Evolutionary conservation across 2,113 vertebrate species (phyloP), one percentile per base, ranked within the genome.

Genomic region (Chaenogobius annularis): DNA sequence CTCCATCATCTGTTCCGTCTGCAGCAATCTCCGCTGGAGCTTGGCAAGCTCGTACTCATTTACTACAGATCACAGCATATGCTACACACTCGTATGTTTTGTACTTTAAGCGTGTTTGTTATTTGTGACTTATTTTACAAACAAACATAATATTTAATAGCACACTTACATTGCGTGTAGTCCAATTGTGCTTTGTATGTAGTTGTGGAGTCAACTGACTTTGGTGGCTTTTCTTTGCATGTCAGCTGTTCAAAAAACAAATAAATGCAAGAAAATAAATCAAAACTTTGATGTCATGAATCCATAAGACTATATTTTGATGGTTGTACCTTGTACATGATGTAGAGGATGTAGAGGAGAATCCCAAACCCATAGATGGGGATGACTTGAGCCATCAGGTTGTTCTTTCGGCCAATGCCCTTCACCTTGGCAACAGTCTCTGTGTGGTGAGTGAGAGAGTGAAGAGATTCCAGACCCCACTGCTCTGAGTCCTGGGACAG

Each of bases 321-420:
- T 15, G 22, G 37, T 22, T 44, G 73, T 93, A 97, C 97, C 96
- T 99, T 98, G 87, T 96, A 94, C 13, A 98, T 93, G 77, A 99
- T 96, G 81, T 97, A 98, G 7, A 98, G 66, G 79, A 99, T 97
- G 78, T 98, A 99, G 52, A 99, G 93, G 76, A 99, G 93, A 71
- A 99, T 96, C 43, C 96, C 96, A 86, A 99, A 97, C 72, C 97
- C 96, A 82, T 99, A 99, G 77, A 98, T 94, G 52, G 97, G 97
- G 71, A 98, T 96, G 59, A 96, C 95, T 85, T 97, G 96, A 17
- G 92, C 93, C 89, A 98, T 94, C 14, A 98, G 90, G 77, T 94
- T 94, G 91, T 94, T 94, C 68, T 78, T 88, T 56, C 47, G 79
- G 44, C 80, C 77, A 1, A 87, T 84, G 50, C 87, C 91, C 79